Evolutionary conservation across 2,113 vertebrate genomes (phyloP).

Genomic region (Salminus brasiliensis): DNA sequence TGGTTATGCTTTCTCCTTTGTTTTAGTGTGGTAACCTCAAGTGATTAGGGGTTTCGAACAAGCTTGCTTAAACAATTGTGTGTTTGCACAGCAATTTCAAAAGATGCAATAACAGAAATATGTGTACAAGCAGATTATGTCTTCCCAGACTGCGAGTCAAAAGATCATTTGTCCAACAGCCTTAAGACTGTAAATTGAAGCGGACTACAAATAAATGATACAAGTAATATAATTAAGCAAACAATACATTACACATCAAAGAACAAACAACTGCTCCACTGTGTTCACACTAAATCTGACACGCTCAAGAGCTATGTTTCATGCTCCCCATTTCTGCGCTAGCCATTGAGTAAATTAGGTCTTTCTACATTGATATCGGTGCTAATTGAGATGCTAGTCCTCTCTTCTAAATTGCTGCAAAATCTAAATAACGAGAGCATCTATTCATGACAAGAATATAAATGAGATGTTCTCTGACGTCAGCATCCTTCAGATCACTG

Average conservation of each 20-base stretch:
- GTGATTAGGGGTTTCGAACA: not conserved
- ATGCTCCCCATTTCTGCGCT: slow-evolving; percentile 16
- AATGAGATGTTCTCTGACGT: slow-evolving; percentile 60
- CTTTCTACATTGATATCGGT: slow-evolving; percentile 58
- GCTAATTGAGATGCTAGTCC: slow-evolving; percentile 69
- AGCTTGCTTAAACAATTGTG: not conserved
- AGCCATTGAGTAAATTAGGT: slow-evolving; percentile 62
- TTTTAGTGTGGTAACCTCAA: not conserved
- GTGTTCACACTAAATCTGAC: not conserved
- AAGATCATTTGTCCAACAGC: no score
- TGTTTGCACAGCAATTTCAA: not conserved
- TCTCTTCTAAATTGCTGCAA: slow-evolving; percentile 68
- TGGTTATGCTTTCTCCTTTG: not conserved
- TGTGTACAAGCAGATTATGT: not conserved
- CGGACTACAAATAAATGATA: not conserved
- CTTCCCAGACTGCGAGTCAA: not conserved
- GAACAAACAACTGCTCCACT: slow-evolving; percentile 23
- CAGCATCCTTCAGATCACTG: slow-evolving; percentile 51
- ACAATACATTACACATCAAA: slow-evolving; percentile 3
- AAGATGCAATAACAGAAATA: not conserved
- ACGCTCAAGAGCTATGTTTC: not conserved
- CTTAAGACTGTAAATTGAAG: no score
- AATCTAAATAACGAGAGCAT: slow-evolving; percentile 66
- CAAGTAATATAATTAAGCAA: not conserved
- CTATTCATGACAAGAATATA: slow-evolving; percentile 70